A percentile compares a stretch with the other conserved stretches of the same genome.
These are phyloP conservation scores for Lanistes nyassanus DNA, from an alignment of 1,140 invertebrate genomes.

Conservation along the genomic window DNA sequence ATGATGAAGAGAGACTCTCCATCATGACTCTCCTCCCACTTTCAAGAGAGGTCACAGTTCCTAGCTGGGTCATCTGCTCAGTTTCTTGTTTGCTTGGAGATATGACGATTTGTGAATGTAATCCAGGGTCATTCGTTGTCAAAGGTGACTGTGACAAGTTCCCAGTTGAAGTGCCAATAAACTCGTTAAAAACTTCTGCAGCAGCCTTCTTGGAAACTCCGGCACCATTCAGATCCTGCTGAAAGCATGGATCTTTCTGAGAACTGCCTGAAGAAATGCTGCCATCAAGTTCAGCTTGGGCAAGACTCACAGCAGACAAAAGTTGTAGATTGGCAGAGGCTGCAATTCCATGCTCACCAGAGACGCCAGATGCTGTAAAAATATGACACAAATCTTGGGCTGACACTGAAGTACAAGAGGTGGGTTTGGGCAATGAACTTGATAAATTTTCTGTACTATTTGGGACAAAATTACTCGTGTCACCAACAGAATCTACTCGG, in stretches of 20 bases:
- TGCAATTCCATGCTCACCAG: too few relatives aligned
- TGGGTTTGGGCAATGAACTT: too few relatives aligned
- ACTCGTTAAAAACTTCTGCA: not conserved
- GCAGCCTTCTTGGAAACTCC: not conserved
- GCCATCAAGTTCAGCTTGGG: slow-evolving; percentile 9
- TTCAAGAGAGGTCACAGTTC: not conserved
- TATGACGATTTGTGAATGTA: not conserved
- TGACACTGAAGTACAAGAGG: too few relatives aligned
- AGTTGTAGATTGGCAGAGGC: slow-evolving; percentile 11
- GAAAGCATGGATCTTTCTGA: not conserved
- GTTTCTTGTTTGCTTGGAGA: not conserved
- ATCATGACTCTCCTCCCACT: not conserved
- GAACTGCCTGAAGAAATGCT: not conserved
- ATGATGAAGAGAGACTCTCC: not conserved
- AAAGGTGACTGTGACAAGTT: not conserved
- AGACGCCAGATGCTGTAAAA: too few relatives aligned
- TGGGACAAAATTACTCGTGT: too few relatives aligned
- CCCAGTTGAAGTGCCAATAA: too few relatives aligned
- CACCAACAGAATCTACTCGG: too few relatives aligned
- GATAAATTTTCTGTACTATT: too few relatives aligned
- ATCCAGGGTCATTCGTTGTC: not conserved
- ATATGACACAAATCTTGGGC: too few relatives aligned
- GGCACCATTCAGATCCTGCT: too few relatives aligned
- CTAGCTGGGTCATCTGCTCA: not conserved
- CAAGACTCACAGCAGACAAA: slow-evolving; percentile 15